phyloP scores from a whole-genome alignment of 2,797 vertebrate genomes.

The Loris lydekkerianus region DNA sequence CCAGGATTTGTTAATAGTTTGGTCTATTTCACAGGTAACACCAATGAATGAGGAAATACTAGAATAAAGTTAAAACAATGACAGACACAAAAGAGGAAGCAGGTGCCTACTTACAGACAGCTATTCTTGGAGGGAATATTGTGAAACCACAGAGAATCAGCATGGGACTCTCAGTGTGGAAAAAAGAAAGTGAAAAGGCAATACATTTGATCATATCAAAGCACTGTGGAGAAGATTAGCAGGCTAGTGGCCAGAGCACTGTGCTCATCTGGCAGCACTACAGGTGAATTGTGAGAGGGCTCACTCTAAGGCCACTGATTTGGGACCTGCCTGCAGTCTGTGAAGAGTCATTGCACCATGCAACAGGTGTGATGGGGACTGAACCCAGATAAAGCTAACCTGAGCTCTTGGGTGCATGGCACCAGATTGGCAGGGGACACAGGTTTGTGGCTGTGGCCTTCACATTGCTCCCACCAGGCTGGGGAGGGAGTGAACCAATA shows the following conservation, averaged over 20 bases:
- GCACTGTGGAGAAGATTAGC: not conserved
- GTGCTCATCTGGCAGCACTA: not conserved
- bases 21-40: conserved; percentile 20
- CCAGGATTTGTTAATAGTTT: not conserved
- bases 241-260: not conserved
- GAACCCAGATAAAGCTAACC: not conserved
- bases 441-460: not conserved
- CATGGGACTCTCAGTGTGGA: not conserved
- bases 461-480: not conserved
- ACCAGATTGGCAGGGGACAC: not conserved
- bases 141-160: not conserved
- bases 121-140: not conserved
- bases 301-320: not conserved
- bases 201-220: not conserved
- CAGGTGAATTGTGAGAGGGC: not conserved
- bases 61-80: not conserved
- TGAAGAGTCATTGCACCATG: not conserved
- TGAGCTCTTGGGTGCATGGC: not conserved
- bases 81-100: not conserved
- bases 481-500: not conserved
- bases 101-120: not conserved
- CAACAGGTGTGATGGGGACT: not conserved
- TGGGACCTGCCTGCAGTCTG: not conserved
- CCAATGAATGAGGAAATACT: not conserved
- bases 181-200: not conserved